Conservation (phyloP, 30 jellyfish, hydroid and myxozoan genomes). For the Nemopilema nomurai region DNA sequence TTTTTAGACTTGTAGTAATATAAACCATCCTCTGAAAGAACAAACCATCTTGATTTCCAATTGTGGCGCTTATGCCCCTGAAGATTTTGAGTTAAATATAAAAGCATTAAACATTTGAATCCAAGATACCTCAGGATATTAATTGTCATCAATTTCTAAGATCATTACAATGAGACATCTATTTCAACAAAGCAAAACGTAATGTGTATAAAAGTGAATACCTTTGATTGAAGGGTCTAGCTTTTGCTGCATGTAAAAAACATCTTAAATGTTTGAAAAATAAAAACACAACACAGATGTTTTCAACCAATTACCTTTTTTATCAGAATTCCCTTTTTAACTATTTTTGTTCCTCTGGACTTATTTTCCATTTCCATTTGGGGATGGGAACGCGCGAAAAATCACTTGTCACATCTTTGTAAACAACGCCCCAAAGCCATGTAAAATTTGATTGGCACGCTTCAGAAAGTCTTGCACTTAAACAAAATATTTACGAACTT, state of each 20-base stretch:
- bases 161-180: too few species aligned
- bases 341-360: background rate
- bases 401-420: background rate
- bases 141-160: too few species aligned
- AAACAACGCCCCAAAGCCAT: background rate
- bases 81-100: background rate
- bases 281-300: too few species aligned
- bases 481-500: too few species aligned
- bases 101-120: background rate
- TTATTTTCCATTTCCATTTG: background rate
- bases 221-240: too few species aligned
- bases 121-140: too few species aligned
- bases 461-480: background rate
- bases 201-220: too few species aligned
- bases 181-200: too few species aligned
- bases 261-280: too few species aligned
- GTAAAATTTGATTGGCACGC: background rate
- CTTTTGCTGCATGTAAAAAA: too few species aligned
- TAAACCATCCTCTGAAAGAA: slow-evolving; percentile 60
- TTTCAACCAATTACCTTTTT: slow-evolving; percentile 6
- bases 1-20: slow-evolving; percentile 60
- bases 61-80: slow-evolving; percentile 85
- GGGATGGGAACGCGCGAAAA: background rate
- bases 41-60: slow-evolving; percentile 90
- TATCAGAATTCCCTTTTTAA: slow-evolving; percentile 15